Base-by-base conservation (phyloP, 2,797 vertebrate species). In the Rhinophrynus dorsalis region DNA sequence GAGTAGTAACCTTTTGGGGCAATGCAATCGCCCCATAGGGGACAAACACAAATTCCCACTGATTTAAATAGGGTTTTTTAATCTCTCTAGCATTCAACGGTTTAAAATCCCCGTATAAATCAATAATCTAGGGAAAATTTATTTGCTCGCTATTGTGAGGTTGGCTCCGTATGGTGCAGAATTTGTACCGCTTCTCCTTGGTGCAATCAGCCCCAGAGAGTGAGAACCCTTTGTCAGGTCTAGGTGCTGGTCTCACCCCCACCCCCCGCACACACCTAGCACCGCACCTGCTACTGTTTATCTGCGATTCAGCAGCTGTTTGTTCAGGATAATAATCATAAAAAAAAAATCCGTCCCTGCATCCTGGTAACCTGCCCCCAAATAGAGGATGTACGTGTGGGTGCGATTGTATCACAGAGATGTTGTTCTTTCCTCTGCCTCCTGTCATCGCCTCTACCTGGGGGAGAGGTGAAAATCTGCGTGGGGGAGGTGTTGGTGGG, bases 201-300 rank as follows among this genome's bases (percentile, higher is more conserved):
- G n/a, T n/a, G n/a, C n/a, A n/a, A n/a, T n/a, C n/a, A n/a, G n/a
- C n/a, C n/a, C n/a, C n/a, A n/a, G n/a, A n/a, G n/a, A n/a, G n/a
- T n/a, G n/a, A 10, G 12, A 2, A n/a, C n/a, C 8, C 3, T 6
- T n/a, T 3, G 9, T 2, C 10, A 4, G 45, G 45, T 23, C 15
- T 18, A 48, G 20, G 8, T 54, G 26, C 5, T 26, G 38, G 27
- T 62, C 57, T 33, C 37, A 6, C 45, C 50, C 55, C 21, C 37
- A 2, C 11, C 35, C 50, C 48, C 24, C 2, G 1, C 40, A 32
- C 37, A 24, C 9, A 2, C 55, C 38, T 45, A 42, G 67, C 12
- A 11, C 51, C 24, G 52, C 68, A 64, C 68, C 68, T 72, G 68
- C 54, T 24, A 27, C 44, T 71, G 59, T 58, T 72, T 72, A 58